Evolutionary conservation across 2,888 invertebrate species (phyloP).

Genomic region (Ditylenchus weischeri): DNA sequence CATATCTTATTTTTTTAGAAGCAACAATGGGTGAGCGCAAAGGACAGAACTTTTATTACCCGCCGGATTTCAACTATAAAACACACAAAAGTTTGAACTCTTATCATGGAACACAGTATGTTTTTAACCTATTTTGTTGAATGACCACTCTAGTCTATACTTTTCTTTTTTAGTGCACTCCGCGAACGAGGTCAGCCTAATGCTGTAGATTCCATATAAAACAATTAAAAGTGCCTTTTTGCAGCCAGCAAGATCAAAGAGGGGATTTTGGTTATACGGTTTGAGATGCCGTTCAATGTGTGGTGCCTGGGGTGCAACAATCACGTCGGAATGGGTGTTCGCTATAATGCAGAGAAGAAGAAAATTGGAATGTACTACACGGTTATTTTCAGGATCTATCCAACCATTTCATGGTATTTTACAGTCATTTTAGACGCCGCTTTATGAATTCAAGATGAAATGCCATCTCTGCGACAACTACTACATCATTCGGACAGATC

Average conservation of each 20-base stretch:
- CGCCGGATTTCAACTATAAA: conserved; percentile 94
- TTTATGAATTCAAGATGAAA: conserved; percentile 97
- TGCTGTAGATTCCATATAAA: too few relatives aligned
- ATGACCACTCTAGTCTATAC: too few relatives aligned
- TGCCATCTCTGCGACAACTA: conserved; percentile 96
- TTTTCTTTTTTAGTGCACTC: conserved; percentile 66
- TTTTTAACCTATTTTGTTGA: too few relatives aligned
- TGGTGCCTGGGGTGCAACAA: conserved; percentile 98
- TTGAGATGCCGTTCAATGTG: conserved; percentile 99
- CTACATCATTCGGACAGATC: conserved; percentile 96
- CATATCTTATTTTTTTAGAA: not conserved
- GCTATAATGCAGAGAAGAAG: conserved; percentile 74
- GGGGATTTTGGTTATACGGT: conserved; percentile 92
- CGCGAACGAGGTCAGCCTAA: conserved; percentile 70
- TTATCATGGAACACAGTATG: conserved; percentile 77
- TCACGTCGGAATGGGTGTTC: conserved; percentile 98
- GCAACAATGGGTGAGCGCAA: conserved; percentile 82
- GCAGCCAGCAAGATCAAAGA: conserved; percentile 83
- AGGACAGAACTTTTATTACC: conserved; percentile 94
- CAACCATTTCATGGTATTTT: not conserved
- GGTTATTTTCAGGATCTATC: not conserved
- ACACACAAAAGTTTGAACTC: conserved; percentile 83
- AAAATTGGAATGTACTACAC: conserved; percentile 80
- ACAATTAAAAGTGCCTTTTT: too few relatives aligned
- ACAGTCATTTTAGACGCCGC: conserved; percentile 74